phyloP scores from a whole-genome alignment of 2,113 vertebrate genomes.

The Pithys albifrons region DNA sequence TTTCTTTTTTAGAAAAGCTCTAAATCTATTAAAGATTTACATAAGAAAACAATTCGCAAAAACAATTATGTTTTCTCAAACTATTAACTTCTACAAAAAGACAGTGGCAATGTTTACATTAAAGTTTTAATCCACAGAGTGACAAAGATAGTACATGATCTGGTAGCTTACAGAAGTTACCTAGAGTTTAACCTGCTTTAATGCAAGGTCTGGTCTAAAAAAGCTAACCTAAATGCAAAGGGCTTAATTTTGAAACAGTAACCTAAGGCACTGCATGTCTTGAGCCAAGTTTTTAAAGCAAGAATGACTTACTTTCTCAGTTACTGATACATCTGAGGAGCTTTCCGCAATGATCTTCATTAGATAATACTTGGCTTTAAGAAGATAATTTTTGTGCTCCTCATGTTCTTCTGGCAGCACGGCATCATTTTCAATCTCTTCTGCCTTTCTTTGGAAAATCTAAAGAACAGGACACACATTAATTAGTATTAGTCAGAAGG shows the following conservation, averaged over 20 bases:
- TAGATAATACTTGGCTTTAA: constrained; percentile 84
- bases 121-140: background rate
- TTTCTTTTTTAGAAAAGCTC: background rate
- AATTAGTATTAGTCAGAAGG: background rate
- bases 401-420: constrained; percentile 86
- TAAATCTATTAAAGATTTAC: background rate
- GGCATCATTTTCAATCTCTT: constrained; percentile 88
- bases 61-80: background rate
- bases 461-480: constrained; percentile 30
- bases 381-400: constrained; percentile 82
- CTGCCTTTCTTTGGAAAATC: constrained; percentile 93
- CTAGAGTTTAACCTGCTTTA: background rate
- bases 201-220: background rate
- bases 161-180: background rate
- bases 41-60: background rate
- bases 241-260: background rate
- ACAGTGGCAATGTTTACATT: background rate
- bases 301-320: constrained; percentile 80
- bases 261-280: background rate
- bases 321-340: constrained; percentile 77
- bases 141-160: background rate
- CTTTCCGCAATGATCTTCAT: constrained; percentile 82
- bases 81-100: background rate
- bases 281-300: background rate
- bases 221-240: background rate